Evolutionary conservation across 2,113 vertebrate genomes (phyloP), one percentile per base, ranked within the genome.

Genomic region (Gulo gulo): DNA sequence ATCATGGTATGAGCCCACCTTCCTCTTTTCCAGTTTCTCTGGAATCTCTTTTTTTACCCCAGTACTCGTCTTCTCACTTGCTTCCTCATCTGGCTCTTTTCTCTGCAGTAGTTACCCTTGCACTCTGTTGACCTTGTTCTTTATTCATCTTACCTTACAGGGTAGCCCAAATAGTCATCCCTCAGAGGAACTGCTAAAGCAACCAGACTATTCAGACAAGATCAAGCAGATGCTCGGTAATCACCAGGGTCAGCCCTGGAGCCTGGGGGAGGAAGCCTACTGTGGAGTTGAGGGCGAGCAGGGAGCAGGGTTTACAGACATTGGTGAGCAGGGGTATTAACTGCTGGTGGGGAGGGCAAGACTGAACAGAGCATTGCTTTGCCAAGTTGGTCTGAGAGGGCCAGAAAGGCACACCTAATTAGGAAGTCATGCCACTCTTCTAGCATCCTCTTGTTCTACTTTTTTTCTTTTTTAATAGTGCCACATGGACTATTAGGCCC

Each of bases 171-270:
- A 99, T 29, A 99, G 98, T 95, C 99, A 99, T 95, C 99, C 99
- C 0, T 99, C 99, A 0, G 99, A 99, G 92, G 99, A 99, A 34
- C 84, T 99, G 79, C 99, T 99, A 95, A 99, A 99, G 85, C 99
- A 99, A 79, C 99, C 99, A 0, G 99, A 99, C 97, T 99, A 99
- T 95, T 99, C 99, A 0, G 99, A 99, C 94, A 99, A 99, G 97
- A 99, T 99, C 88, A 99, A 99, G 74, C 99, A 99, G 97, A 98
- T 99, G 1, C 98, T 99, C 91, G 99, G 99, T 65, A 99, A 99
- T 20, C 97, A 99, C 45, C 96, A 95, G 94, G 96, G 92, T 2
- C 93, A 90, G 65, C 92, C 85, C n/a, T 98, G 91, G 98, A 96
- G 85, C 98, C 96, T 3, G 87, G 96, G 20, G 98, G 36, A 1